Conservation (phyloP, 2,888 invertebrate species). For the Digitonthophagus gazella region DNA sequence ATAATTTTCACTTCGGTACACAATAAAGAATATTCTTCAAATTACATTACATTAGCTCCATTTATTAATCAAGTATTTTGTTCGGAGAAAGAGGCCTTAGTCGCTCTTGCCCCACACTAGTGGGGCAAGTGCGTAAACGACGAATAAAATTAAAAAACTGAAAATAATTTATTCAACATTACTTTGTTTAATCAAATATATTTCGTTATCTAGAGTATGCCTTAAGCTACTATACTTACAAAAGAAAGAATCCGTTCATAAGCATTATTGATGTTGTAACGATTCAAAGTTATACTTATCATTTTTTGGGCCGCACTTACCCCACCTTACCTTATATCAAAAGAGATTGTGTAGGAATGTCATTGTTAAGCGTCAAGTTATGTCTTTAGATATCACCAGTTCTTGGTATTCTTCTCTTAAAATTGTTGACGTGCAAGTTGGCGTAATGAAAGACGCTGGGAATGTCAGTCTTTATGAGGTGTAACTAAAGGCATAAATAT, state of each 20-base stretch:
- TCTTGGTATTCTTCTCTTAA: too few relatives aligned
- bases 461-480: too few relatives aligned
- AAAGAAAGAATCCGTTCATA: background rate
- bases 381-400: too few relatives aligned
- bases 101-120: constrained; percentile 22
- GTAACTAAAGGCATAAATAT: too few relatives aligned
- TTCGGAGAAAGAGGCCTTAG: constrained; percentile 12
- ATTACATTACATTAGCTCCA: constrained; percentile 24
- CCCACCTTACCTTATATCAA: too few relatives aligned
- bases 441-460: too few relatives aligned
- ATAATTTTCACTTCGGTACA: constrained; percentile 14
- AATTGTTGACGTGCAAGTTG: too few relatives aligned
- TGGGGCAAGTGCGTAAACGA: constrained; percentile 6
- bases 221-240: background rate
- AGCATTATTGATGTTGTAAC: background rate
- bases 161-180: background rate
- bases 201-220: background rate
- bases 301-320: too few relatives aligned
- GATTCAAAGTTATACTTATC: too few relatives aligned
- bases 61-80: constrained; percentile 16
- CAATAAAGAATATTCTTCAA: constrained; percentile 23
- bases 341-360: too few relatives aligned
- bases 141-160: background rate
- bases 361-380: too few relatives aligned
- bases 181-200: background rate